These are phyloP conservation scores for Ianthella basta DNA, from an alignment of 37 sponge, comb jelly and placozoan genomes.

Conservation along the genomic window DNA sequence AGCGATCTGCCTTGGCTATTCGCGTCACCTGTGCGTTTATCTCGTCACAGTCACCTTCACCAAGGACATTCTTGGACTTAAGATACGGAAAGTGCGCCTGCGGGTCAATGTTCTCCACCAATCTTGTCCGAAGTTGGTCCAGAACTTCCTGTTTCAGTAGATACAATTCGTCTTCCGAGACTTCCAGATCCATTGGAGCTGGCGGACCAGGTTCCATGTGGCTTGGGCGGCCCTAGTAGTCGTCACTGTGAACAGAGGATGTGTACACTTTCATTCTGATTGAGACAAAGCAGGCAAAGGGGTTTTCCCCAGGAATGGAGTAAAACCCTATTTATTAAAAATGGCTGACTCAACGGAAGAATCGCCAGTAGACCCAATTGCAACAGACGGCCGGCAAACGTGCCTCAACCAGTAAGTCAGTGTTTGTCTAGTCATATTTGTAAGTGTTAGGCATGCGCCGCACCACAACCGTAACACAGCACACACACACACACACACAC, in stretches of 20 bases:
- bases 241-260: no score
- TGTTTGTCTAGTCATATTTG: not conserved
- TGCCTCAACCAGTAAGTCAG: conserved; percentile 30
- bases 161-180: conserved; percentile 46
- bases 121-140: conserved; percentile 1
- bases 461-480: no score
- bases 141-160: conserved; percentile 48
- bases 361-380: conserved; percentile 33
- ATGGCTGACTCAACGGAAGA: conserved; percentile 2
- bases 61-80: conserved; percentile 49
- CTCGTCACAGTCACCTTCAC: conserved; percentile 63
- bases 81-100: conserved; percentile 43
- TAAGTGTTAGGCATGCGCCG: not conserved
- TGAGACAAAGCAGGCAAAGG: no score
- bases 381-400: conserved; percentile 75
- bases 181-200: not conserved
- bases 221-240: no score
- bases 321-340: not conserved
- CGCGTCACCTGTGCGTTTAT: conserved; percentile 41
- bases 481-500: no score
- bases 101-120: conserved; percentile 64
- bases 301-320: no score
- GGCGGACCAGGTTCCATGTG: no score
- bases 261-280: no score
- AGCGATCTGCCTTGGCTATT: conserved; percentile 41